Conservation (phyloP, 2,888 invertebrate species). For the Chloroclysta siterata region DNA sequence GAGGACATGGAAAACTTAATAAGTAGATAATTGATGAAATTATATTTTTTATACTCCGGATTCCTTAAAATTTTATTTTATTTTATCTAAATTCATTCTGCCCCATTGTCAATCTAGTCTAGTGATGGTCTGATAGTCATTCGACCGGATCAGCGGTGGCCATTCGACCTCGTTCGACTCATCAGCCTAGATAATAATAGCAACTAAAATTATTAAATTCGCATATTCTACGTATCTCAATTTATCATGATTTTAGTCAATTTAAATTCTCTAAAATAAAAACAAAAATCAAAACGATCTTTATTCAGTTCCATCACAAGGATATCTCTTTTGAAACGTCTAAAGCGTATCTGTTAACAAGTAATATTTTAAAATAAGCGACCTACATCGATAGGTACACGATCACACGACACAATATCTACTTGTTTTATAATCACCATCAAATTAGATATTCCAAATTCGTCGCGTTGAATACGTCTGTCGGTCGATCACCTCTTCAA, state of each 20-base stretch:
- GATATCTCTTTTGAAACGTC: too few species aligned
- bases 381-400: constrained; percentile 17
- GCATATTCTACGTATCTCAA: not conserved
- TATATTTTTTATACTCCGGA: too few species aligned
- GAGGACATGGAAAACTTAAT: not conserved
- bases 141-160: not conserved
- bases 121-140: not conserved
- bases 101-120: not conserved
- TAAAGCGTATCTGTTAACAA: too few species aligned
- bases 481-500: constrained; percentile 40
- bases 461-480: constrained; percentile 13
- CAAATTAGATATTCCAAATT: constrained; percentile 22
- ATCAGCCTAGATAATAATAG: not conserved
- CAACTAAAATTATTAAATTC: too few species aligned
- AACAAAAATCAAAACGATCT: too few species aligned
- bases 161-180: not conserved
- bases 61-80: not conserved
- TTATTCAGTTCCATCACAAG: too few species aligned
- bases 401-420: constrained; percentile 6
- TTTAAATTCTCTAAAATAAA: too few species aligned
- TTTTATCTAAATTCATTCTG: not conserved
- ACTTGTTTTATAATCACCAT: not conserved
- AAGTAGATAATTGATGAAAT: too few species aligned
- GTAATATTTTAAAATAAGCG: constrained; percentile 9
- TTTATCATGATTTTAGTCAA: not conserved